Percentiles rank a stretch among this genome's conserved stretches.
Evolutionary conservation across 2,888 invertebrate species (phyloP).

Genomic region (Gandaritis pyraliata): DNA sequence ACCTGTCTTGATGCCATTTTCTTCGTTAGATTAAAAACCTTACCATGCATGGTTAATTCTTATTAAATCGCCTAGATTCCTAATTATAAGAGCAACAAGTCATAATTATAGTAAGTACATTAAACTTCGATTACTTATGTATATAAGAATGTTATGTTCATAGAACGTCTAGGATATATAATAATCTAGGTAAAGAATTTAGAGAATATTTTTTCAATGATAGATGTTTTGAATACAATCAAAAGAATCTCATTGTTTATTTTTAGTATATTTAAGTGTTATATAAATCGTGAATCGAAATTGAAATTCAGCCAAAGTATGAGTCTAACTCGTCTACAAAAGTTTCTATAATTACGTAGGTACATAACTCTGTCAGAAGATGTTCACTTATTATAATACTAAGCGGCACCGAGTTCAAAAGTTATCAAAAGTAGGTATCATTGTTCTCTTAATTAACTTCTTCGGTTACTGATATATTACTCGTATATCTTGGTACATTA

Average conservation of each 20-base stretch:
- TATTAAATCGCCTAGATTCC: background rate
- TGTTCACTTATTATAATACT: background rate
- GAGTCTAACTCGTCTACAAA: background rate
- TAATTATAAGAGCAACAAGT: background rate
- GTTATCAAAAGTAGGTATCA: conserved; percentile 3
- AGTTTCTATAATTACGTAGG: too few relatives aligned
- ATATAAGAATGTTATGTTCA: background rate
- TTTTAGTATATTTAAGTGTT: background rate
- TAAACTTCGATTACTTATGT: conserved; percentile 1
- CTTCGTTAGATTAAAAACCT: conserved; percentile 4
- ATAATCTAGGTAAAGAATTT: background rate
- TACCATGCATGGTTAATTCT: background rate
- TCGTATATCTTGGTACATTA: too few relatives aligned
- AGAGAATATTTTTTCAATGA: background rate
- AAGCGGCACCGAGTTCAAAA: conserved; percentile 8
- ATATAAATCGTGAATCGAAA: background rate
- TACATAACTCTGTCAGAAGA: background rate
- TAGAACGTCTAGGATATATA: conserved; percentile 6
- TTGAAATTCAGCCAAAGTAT: background rate
- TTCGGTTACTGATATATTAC: conserved; percentile 4
- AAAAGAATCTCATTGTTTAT: conserved; percentile 31
- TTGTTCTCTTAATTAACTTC: conserved; percentile 3
- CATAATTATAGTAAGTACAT: conserved; percentile 3
- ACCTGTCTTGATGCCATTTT: background rate
- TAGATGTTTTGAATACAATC: conserved; percentile 24